Evolutionary conservation across 2,888 invertebrate species (phyloP), one percentile per base, ranked within the genome.

Genomic region (Neuroscelio doddi): DNA sequence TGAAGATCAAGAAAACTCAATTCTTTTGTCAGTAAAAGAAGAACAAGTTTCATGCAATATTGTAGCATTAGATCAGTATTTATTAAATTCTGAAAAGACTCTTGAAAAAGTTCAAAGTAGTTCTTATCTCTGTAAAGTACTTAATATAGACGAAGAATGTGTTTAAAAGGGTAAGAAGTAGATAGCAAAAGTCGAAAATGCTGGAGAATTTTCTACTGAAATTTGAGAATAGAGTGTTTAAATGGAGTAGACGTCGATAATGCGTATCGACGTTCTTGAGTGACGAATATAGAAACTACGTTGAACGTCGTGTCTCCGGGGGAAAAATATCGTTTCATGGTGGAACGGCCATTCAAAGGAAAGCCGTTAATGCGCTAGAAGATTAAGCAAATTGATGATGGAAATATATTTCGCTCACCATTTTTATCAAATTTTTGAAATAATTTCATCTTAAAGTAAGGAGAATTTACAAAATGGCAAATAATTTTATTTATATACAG

Each of bases 381-480:
- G 64, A 64, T 64, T 64, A 59, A 64, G 64, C 53, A 59, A 65
- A 65, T 50, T 65, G 64, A 65, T 59, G 56, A 59, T 56, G 56
- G 55, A 59, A 64, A 59, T 59, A 64, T 57, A 59, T 50, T 59
- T 55, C 46, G 51, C 47, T 65, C 50, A 46, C 26, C 58, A 56
- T 56, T 59, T 64, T 65, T 50, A 59, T 59, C 56, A 57, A 58
- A 62, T 58, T 66, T 49, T 46, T 57, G 32, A 38, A 51, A 53
- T 52, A 57, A 62, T 53, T 58, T 61, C 27, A 51, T 56, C 42
- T 44, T 17, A 39, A 39, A 52, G 56, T 47, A 53, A 62, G 46
- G 42, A 57, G 26, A 27, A 17, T 9, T 27, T 27, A n/a, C 17
- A 3, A 27, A 27, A n/a, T n/a, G n/a, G n/a, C n/a, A n/a, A n/a